Percentiles rank a stretch among this genome's conserved stretches.
These are phyloP conservation scores for Phainopepla nitens DNA, from an alignment of 2,113 vertebrate genomes.

Conservation along the genomic window DNA sequence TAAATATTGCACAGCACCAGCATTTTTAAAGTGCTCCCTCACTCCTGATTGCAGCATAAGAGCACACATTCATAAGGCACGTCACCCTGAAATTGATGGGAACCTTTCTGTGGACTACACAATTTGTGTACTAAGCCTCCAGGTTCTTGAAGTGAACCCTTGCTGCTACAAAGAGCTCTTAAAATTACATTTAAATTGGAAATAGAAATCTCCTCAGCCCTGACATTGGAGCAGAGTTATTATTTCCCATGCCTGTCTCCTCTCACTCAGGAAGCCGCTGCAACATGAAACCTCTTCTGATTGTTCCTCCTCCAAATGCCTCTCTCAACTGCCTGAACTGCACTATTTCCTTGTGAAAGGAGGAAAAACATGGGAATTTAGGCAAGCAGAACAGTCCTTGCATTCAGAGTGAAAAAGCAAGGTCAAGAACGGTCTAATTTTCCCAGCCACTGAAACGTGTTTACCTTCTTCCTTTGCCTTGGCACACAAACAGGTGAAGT, in stretches of 20 bases:
- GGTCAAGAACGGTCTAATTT: conserved; percentile 17
- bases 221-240: conserved; percentile 16
- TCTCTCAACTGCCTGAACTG: background rate
- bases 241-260: conserved; percentile 38
- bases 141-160: conserved; percentile 23
- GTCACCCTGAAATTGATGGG: background rate
- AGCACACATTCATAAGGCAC: background rate
- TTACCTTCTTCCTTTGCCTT: background rate
- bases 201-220: conserved; percentile 40
- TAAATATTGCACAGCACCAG: conserved; percentile 24
- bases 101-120: conserved; percentile 15
- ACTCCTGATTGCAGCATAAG: background rate
- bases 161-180: conserved; percentile 7
- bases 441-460: background rate
- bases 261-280: conserved; percentile 12
- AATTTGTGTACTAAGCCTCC: conserved; percentile 24
- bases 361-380: background rate
- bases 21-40: conserved; percentile 18
- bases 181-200: conserved; percentile 65
- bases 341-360: background rate
- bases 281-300: conserved; percentile 48
- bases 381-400: background rate
- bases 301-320: conserved; percentile 33
- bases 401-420: background rate
- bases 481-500: background rate